Conservation (phyloP, 2,113 vertebrate species). For the Coreoperca whiteheadi region DNA sequence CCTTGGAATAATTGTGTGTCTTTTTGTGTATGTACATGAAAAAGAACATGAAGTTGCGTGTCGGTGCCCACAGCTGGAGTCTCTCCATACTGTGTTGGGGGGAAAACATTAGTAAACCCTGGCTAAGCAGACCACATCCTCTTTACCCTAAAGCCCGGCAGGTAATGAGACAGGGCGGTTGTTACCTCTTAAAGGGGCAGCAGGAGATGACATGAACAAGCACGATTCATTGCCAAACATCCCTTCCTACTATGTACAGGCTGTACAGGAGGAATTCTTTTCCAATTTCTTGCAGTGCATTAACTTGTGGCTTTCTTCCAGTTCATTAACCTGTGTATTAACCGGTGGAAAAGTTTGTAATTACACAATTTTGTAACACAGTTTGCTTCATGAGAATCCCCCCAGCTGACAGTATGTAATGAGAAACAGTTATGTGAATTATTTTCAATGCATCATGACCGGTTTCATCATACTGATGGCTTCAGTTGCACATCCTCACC, state of each 20-base stretch:
- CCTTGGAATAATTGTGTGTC: constrained; percentile 21
- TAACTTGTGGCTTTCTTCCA: constrained; percentile 22
- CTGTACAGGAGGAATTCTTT: constrained; percentile 8
- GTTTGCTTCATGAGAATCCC: constrained; percentile 29
- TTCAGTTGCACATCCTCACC: background rate
- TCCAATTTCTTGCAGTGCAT: constrained; percentile 12
- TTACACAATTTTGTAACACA: constrained; percentile 33
- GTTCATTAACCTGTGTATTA: constrained; percentile 41
- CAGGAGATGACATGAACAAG: constrained; percentile 43
- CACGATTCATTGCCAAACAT: constrained; percentile 30
- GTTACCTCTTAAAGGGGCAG: constrained; percentile 56
- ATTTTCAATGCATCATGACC: background rate
- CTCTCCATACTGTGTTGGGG: constrained; percentile 67
- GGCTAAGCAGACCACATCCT: constrained; percentile 78
- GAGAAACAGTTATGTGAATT: constrained; percentile 23
- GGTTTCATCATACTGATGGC: constrained; percentile 14
- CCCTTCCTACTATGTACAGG: background rate
- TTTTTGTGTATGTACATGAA: background rate
- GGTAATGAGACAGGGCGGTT: constrained; percentile 66
- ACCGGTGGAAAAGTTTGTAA: constrained; percentile 35
- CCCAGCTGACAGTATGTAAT: constrained; percentile 30
- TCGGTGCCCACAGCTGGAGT: constrained; percentile 63
- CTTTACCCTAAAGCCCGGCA: constrained; percentile 65
- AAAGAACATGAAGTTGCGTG: constrained; percentile 35
- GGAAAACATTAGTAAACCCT: constrained; percentile 75